phyloP scores from a whole-genome alignment of 2,888 invertebrate genomes.

The Lacanobia oleracea region DNA sequence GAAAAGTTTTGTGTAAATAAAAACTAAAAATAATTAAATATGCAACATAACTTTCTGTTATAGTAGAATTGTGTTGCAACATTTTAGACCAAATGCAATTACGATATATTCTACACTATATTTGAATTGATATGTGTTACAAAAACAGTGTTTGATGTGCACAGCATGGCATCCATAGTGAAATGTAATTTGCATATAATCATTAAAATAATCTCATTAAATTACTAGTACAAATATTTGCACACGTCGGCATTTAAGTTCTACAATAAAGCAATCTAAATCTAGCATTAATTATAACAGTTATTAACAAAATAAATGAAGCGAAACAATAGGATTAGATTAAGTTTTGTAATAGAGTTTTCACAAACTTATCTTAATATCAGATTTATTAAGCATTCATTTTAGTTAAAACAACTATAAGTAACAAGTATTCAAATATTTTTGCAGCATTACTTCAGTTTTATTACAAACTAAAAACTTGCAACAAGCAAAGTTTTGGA shows the following conservation, averaged over 20 bases:
- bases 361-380: constrained; percentile 13
- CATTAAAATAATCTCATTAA: constrained; percentile 13
- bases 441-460: constrained; percentile 3
- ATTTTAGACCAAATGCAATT: background rate
- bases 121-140: background rate
- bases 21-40: constrained; percentile 12
- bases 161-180: background rate
- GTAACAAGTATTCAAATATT: background rate
- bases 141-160: background rate
- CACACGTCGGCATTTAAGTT: constrained; percentile 11
- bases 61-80: background rate
- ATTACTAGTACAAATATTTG: constrained; percentile 7
- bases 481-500: background rate
- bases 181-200: background rate
- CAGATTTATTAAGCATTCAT: constrained; percentile 29
- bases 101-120: background rate
- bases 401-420: background rate
- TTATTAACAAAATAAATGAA: constrained; percentile 31
- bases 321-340: constrained; percentile 28
- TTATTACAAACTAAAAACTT: constrained; percentile 5
- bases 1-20: background rate
- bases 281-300: constrained; percentile 31
- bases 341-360: constrained; percentile 21
- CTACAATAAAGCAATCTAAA: constrained; percentile 25
- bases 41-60: constrained; percentile 5